phyloP scores from a whole-genome alignment of 2,113 vertebrate species.

The Oncorhynchus gorbuscha region DNA sequence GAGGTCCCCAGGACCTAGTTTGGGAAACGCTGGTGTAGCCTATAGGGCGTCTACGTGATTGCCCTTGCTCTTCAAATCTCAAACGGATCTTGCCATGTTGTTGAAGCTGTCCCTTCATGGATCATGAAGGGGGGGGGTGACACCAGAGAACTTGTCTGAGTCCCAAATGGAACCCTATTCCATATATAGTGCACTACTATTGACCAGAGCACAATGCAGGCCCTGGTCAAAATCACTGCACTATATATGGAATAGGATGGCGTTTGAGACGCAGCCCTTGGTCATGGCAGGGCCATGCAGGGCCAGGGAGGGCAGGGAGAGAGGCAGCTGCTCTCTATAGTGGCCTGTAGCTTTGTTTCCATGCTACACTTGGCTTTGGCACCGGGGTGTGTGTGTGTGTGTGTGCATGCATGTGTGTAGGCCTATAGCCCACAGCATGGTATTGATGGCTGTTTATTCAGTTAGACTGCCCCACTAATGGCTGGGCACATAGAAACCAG shows the following conservation, averaged over 20 bases:
- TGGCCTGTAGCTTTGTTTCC: conserved; percentile 42
- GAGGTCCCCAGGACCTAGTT: no score
- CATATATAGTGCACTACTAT: no score
- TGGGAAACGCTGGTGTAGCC: no score
- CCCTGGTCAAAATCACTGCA: no score
- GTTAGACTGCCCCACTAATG: conserved; percentile 64
- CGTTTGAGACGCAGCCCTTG: conserved; percentile 4
- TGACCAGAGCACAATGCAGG: no score
- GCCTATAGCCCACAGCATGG: conserved; percentile 60
- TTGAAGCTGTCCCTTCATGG: conserved; percentile 6
- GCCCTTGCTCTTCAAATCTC: neutral
- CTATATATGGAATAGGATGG: neutral
- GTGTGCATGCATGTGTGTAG: neutral
- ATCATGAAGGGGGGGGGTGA: conserved; percentile 40
- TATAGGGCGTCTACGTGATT: neutral
- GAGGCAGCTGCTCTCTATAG: conserved; percentile 60
- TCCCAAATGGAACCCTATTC: no score
- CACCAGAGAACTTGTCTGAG: conserved; percentile 8
- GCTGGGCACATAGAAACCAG: conserved; percentile 62
- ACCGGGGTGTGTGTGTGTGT: conserved; percentile 13
- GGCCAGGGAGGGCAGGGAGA: conserved; percentile 10
- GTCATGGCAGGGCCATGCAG: conserved; percentile 28
- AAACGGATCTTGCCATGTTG: conserved; percentile 1
- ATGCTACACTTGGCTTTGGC: conserved; percentile 57
- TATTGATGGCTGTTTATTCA: conserved; percentile 74